Base-by-base conservation (phyloP, 2,888 invertebrate species). In the Galeopsomyia nigrocyanea region DNA sequence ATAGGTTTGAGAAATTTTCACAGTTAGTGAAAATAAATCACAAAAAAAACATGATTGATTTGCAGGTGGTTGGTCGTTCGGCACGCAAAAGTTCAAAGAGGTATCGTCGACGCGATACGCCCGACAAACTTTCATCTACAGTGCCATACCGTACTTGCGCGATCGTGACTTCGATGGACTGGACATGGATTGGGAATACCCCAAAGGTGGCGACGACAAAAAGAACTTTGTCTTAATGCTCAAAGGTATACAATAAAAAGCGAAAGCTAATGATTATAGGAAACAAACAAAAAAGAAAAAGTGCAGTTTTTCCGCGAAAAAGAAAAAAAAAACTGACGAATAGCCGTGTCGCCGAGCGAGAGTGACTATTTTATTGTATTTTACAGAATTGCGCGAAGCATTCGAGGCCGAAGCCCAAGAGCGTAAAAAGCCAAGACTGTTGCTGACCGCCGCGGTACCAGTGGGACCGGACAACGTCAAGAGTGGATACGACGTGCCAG, bases 51-150 rank as follows among this genome's bases (percentile, higher is more conserved):
- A 17, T 51, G 16, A n/a, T 53, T 10, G 19, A 7, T 17, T n/a
- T 63, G 22, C 86, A 94, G 95, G 95, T 87, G 98, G 98, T 71
- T 98, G 97, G 97, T 97, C 96, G 0, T 98, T 98, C 86, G 98
- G 98, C 53, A 98, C 98, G 0, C 95, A 96, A 87, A 96, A 96
- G 87, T 97, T 97, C 89, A 97, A 97, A 87, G 96, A 96, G 77
- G 93, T 97, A 94, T 92, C 96, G 0, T 90, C 93, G 0, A 92
- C 93, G 5, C 89, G 96, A 61, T 97, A 96, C 87, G 91, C 95
- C 0, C 90, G 97, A 0, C 96, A 96, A 87, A 96, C 96, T 0
- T 97, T 97, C 88, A 95, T 97, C 87, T 96, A 95, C 89, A 96
- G 96, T 55, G 94, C 96, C 26, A 95, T 97, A 83, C 95, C 95